A percentile compares a stretch with the other conserved stretches of the same genome.
Conservation (phyloP, 2,797 vertebrate genomes). For the Hoplostethus atlanticus region DNA sequence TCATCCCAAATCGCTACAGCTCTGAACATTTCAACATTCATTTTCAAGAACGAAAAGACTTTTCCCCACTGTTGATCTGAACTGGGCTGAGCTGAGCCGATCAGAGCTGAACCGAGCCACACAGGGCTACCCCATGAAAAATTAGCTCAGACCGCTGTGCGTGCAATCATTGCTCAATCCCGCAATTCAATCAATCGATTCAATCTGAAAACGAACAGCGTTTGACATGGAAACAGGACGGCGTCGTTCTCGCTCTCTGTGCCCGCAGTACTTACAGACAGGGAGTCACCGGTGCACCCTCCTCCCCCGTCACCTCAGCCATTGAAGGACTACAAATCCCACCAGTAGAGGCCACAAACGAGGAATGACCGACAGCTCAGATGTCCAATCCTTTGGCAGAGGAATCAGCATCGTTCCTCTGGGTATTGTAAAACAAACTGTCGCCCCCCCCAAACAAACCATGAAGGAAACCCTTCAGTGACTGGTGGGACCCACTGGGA, state of each 20-base stretch:
- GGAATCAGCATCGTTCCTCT: conserved; percentile 16
- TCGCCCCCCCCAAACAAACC: conserved; percentile 36
- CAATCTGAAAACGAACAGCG: not conserved
- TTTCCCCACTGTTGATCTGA: no score
- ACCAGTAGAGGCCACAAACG: conserved; percentile 32
- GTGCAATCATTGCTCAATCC: not conserved
- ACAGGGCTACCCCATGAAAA: no score
- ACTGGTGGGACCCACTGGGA: conserved; percentile 33
- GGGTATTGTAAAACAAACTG: conserved; percentile 32
- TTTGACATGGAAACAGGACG: conserved; percentile 6
- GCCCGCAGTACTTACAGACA: conserved; percentile 69
- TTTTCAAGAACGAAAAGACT: no score
- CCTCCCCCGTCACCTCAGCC: conserved; percentile 65
- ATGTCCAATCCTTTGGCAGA: conserved; percentile 26
- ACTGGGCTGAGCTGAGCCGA: no score
- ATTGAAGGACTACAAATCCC: conserved; percentile 73
- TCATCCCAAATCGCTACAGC: no score
- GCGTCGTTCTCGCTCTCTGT: not conserved
- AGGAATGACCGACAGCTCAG: conserved; percentile 24
- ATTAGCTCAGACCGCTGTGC: not conserved
- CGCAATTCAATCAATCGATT: not conserved
- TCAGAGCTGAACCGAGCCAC: no score
- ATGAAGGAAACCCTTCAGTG: conserved; percentile 23
- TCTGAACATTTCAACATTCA: no score
- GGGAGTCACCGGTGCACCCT: conserved; percentile 41